These are phyloP conservation scores for Vidua chalybeata DNA, from an alignment of 2,113 vertebrate species.

Conservation along the genomic window DNA sequence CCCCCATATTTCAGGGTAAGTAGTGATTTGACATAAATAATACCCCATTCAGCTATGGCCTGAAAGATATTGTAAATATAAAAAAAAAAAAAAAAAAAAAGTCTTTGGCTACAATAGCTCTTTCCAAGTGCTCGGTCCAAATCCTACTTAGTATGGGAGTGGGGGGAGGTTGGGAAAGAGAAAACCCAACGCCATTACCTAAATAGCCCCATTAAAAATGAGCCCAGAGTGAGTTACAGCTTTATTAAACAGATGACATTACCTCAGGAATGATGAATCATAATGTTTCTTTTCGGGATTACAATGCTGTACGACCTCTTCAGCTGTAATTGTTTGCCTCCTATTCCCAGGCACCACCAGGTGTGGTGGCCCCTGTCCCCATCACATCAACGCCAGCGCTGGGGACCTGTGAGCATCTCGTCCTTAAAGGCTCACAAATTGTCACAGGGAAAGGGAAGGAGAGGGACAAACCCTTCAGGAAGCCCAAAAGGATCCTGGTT, in stretches of 20 bases:
- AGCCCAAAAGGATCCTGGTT: accelerated
- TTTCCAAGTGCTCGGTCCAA: conserved; percentile 19
- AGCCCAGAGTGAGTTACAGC: conserved; percentile 60
- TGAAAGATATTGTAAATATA: conserved; percentile 63
- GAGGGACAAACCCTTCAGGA: background rate
- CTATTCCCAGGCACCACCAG: conserved; percentile 39
- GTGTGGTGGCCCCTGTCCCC: conserved; percentile 44
- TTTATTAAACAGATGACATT: conserved; percentile 75
- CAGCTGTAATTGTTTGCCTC: conserved; percentile 65
- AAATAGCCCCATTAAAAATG: conserved; percentile 72
- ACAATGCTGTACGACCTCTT: conserved; percentile 58
- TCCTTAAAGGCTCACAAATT: background rate
- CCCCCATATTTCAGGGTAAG: conserved; percentile 68
- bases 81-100: background rate
- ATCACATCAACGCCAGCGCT: background rate
- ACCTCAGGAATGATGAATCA: conserved; percentile 73
- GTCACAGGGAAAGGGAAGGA: background rate
- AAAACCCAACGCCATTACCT: conserved; percentile 46
- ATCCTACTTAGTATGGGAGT: conserved; percentile 34
- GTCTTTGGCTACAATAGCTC: conserved; percentile 37
- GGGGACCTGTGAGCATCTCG: background rate
- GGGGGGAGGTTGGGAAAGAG: background rate
- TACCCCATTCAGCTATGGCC: conserved; percentile 36
- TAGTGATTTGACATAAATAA: conserved; percentile 72
- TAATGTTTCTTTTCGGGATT: conserved; percentile 69